Conservation (phyloP, 1,140 invertebrate species). For the Brachionus angularis region DNA sequence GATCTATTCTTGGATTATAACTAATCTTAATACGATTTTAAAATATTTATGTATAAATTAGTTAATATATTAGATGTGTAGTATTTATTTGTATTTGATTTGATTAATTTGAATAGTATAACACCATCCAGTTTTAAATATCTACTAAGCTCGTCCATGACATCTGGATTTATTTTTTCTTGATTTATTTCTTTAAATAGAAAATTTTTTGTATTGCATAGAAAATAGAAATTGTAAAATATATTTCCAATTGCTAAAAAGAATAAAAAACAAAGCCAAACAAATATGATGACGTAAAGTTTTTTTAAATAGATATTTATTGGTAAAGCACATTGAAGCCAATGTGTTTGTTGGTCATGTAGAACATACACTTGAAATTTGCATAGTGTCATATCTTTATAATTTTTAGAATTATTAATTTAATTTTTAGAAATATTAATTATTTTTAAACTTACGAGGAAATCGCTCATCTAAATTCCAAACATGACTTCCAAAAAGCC, state of each 20-base stretch:
- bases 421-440: background rate
- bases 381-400: constrained; percentile 24
- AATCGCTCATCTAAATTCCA: constrained; percentile 9
- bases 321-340: constrained; percentile 25
- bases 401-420: background rate
- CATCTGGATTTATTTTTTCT: background rate
- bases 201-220: background rate
- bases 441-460: background rate
- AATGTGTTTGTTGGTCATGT: constrained; percentile 6
- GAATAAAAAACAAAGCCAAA: constrained; percentile 5
- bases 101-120: constrained; percentile 3
- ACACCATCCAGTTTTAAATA: background rate
- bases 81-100: constrained; percentile 34
- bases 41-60: background rate
- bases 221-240: background rate
- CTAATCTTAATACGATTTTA: too few species aligned
- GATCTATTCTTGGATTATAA: too few species aligned
- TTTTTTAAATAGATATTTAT: constrained; percentile 38
- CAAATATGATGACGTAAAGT: constrained; percentile 1
- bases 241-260: background rate
- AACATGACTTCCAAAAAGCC: constrained; percentile 7
- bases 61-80: background rate
- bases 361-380: constrained; percentile 27
- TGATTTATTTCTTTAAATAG: background rate
- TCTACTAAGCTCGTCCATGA: background rate